Evolutionary conservation across 30 jellyfish, hydroid and myxozoan species (phyloP).

Genomic region (Aurelia aurita): DNA sequence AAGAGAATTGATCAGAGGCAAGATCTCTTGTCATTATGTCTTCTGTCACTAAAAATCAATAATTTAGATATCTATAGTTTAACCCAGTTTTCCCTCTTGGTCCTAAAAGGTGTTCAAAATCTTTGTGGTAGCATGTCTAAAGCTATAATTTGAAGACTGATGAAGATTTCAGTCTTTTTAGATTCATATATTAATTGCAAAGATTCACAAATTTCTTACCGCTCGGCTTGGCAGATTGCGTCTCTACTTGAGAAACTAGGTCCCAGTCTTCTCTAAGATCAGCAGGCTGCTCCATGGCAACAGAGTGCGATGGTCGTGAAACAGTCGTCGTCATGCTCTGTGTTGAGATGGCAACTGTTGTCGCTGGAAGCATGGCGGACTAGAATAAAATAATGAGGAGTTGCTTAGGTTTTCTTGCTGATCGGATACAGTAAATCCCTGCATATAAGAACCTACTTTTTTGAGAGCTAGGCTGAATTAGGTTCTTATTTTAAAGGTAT

Average conservation of each 20-base stretch:
- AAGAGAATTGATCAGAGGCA: conserved; percentile 29
- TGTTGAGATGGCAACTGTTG: conserved; percentile 75
- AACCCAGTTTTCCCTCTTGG: too few species aligned
- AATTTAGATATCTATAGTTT: too few species aligned
- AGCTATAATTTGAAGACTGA: too few species aligned
- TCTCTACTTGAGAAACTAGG: background rate
- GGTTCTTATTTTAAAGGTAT: too few species aligned
- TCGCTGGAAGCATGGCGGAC: conserved; percentile 33
- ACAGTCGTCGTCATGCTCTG: conserved; percentile 71
- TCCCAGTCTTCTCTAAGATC: conserved; percentile 65
- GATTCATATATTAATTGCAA: too few species aligned
- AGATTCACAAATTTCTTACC: background rate
- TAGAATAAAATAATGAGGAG: background rate
- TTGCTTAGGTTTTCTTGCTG: background rate
- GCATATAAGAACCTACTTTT: too few species aligned
- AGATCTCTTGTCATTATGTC: background rate
- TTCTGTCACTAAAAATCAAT: conserved; percentile 26
- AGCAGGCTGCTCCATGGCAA: conserved; percentile 53
- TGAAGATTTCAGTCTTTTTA: too few species aligned
- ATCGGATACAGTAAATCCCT: too few species aligned
- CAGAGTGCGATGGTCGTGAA: conserved; percentile 64
- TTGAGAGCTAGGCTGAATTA: too few species aligned
- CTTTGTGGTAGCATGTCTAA: too few species aligned
- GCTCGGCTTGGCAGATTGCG: background rate
- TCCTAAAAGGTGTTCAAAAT: too few species aligned